Evolutionary conservation across 2,113 vertebrate species (phyloP), one percentile per base, ranked within the genome.

Genomic region (Kryptolebias marmoratus): DNA sequence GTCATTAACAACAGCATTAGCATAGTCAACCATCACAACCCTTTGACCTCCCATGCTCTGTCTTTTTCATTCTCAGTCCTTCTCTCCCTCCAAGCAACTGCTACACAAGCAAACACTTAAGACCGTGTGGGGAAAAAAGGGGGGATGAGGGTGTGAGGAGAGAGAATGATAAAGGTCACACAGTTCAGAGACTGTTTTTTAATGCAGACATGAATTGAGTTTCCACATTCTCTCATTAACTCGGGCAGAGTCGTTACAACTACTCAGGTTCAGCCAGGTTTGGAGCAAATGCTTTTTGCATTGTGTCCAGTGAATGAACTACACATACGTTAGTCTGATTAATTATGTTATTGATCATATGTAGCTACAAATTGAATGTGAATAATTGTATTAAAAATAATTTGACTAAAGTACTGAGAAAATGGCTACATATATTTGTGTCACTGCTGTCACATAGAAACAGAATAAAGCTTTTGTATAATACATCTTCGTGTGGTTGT

Each of bases 1-100:
- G 90, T 93, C 92, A 94, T 94, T 94, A 92, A 91, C 90, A 95
- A 96, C 88, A 87, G 71, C 88, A 93, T 93, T 93, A 93, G 91
- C 92, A 91, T 92, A 93, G 92, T 90, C 88, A 86, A 88, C 83
- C 82, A 80, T 71, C 52, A 55, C 90, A 86, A 93, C 89, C 91
- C 65, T 67, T 22, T 83, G 89, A 94, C 91, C 92, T 87, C 76
- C 54, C 30, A 22, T 64, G 64, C 72, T 73, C 84, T 68, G 50
- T 45, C 81, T 67, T 69, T 76, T 75, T 79, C 63, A 74, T 71
- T 68, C 62, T 65, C 68, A 48, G 39, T 71, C 73, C 39, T 4
- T 30, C 67, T 67, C 50, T 56, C 18, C 52, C 68, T 80, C 70
- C 47, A 15, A 79, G 68, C 71, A 28, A 63, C 82, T 78, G 68